phyloP scores from a whole-genome alignment of 2,888 invertebrate species.

The Temnothorax unifasciatus region DNA sequence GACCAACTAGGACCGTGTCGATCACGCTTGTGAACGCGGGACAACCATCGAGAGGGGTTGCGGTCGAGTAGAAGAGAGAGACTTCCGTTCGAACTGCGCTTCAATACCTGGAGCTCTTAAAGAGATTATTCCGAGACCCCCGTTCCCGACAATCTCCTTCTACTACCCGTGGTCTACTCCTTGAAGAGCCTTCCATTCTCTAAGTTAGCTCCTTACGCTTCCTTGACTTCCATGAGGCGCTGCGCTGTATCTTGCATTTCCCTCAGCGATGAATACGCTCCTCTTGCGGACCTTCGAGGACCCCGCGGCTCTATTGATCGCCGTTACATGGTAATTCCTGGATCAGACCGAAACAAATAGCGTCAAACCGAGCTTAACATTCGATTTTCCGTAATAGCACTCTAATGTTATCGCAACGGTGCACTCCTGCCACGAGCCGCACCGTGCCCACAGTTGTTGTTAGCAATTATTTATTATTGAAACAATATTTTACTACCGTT shows the following conservation, averaged over 20 bases:
- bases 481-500: slow-evolving; percentile 2
- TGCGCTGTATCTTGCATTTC: slow-evolving; percentile 67
- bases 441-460: background rate
- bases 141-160: slow-evolving; percentile 60
- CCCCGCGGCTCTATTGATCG: slow-evolving; percentile 28
- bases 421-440: background rate
- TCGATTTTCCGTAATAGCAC: slow-evolving; percentile 27
- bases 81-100: slow-evolving; percentile 66
- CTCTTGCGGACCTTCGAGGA: background rate
- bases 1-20: background rate
- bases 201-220: slow-evolving; percentile 65
- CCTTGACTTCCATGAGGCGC: slow-evolving; percentile 69
- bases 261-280: slow-evolving; percentile 69
- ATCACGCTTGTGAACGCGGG: slow-evolving; percentile 15
- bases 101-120: slow-evolving; percentile 70
- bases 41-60: slow-evolving; percentile 56
- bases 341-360: slow-evolving; percentile 36
- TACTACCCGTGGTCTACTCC: slow-evolving; percentile 69
- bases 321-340: slow-evolving; percentile 13
- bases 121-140: slow-evolving; percentile 75
- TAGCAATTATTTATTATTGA: slow-evolving; percentile 26
- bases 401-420: slow-evolving; percentile 19
- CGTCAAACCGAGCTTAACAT: slow-evolving; percentile 18
- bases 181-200: slow-evolving; percentile 72
- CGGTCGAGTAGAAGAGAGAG: slow-evolving; percentile 64